These are phyloP conservation scores for Xanthorhoe spadicearia DNA, from an alignment of 2,888 invertebrate genomes.

Conservation along the genomic window DNA sequence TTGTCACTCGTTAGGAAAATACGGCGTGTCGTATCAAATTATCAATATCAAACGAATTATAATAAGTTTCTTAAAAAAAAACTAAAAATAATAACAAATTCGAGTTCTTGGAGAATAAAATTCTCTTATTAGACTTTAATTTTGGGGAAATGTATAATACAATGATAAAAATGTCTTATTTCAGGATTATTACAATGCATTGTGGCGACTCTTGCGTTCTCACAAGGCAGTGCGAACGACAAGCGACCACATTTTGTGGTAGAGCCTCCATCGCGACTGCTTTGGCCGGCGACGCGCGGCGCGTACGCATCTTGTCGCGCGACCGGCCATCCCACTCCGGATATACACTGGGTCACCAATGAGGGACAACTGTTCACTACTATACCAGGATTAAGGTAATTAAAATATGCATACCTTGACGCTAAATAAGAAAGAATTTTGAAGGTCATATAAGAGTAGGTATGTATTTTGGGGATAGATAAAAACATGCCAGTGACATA, in stretches of 20 bases:
- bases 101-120: too few relatives aligned
- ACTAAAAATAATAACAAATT: too few relatives aligned
- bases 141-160: background rate
- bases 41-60: too few relatives aligned
- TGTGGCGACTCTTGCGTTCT: constrained; percentile 56
- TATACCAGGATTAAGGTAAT: constrained; percentile 75
- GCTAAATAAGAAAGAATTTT: too few relatives aligned
- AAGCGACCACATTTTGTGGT: constrained; percentile 74
- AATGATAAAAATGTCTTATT: constrained; percentile 7
- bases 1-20: background rate
- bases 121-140: too few relatives aligned
- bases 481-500: background rate
- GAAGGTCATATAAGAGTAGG: too few relatives aligned
- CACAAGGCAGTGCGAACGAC: constrained; percentile 62
- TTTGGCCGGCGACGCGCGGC: constrained; percentile 78
- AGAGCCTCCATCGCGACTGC: constrained; percentile 74
- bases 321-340: constrained; percentile 72
- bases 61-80: too few relatives aligned
- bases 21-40: too few relatives aligned
- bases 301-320: constrained; percentile 75
- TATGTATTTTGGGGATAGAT: too few relatives aligned
- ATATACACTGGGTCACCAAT: constrained; percentile 77
- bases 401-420: background rate
- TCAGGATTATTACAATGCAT: constrained; percentile 51
- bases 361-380: constrained; percentile 78